These are phyloP conservation scores for Lineus longissimus DNA, from an alignment of 1,140 invertebrate species.

Conservation along the genomic window DNA sequence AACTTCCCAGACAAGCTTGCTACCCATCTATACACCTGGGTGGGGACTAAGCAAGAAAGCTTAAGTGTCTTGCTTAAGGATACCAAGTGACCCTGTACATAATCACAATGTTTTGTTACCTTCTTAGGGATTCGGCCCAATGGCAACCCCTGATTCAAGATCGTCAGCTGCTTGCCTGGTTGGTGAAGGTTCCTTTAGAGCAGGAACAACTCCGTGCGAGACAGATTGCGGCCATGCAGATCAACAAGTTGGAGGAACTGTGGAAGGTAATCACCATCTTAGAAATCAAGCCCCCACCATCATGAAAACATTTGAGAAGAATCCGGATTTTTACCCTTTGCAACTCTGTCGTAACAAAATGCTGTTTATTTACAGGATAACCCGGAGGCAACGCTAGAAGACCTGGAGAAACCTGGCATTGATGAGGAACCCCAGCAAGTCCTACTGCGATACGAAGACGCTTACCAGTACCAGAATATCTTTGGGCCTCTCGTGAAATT, in stretches of 20 bases:
- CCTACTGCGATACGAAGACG: constrained; percentile 91
- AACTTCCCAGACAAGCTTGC: too few relatives aligned
- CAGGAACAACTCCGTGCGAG: constrained; percentile 91
- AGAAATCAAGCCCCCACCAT: too few relatives aligned
- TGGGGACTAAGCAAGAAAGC: too few relatives aligned
- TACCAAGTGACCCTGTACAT: too few relatives aligned
- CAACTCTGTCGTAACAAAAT: too few relatives aligned
- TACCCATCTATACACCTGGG: too few relatives aligned
- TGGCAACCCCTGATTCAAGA: constrained; percentile 98
- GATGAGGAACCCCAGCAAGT: constrained; percentile 97
- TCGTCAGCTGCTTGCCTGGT: constrained; percentile 90
- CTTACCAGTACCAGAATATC: constrained; percentile 98
- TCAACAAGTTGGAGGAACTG: constrained; percentile 95
- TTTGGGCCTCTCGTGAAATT: constrained; percentile 95
- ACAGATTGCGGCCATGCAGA: constrained; percentile 94
- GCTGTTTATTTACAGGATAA: constrained; percentile 69
- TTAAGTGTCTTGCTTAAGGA: too few relatives aligned
- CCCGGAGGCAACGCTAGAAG: constrained; percentile 94
- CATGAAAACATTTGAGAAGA: not conserved
- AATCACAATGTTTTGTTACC: not conserved
- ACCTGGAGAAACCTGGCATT: constrained; percentile 94
- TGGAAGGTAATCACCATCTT: constrained; percentile 84
- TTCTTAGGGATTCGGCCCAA: constrained; percentile 83
- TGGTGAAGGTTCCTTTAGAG: constrained; percentile 86
- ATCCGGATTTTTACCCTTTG: too few relatives aligned